These are phyloP conservation scores for Alaudala cheleensis DNA, from an alignment of 2,113 vertebrate species.

Conservation along the genomic window DNA sequence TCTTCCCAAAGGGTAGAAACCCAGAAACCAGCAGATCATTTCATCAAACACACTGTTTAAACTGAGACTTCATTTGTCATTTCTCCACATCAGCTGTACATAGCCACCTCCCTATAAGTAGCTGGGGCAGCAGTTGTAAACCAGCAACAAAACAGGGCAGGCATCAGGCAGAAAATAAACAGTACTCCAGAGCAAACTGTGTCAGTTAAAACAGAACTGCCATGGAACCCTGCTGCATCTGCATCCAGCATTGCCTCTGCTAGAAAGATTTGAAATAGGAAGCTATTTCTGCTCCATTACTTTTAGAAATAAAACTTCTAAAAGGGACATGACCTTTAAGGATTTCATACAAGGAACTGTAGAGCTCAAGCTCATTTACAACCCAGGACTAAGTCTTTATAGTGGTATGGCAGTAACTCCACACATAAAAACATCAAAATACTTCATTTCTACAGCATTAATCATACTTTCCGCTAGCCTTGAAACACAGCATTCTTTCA, in stretches of 20 bases:
- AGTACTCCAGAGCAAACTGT: background rate
- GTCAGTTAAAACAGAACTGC: background rate
- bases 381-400: background rate
- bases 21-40: background rate
- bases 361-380: constrained; percentile 1
- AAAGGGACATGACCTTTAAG: constrained; percentile 10
- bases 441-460: constrained; percentile 43
- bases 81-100: background rate
- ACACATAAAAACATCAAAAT: constrained; percentile 17
- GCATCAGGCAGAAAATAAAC: background rate
- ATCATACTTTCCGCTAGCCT: constrained; percentile 19
- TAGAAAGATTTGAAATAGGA: constrained; percentile 65
- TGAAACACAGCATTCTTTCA: constrained; percentile 38
- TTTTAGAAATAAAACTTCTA: constrained; percentile 10
- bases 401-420: background rate
- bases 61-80: background rate
- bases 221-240: background rate
- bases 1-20: background rate
- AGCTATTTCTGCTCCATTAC: constrained; percentile 4
- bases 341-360: background rate
- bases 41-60: background rate
- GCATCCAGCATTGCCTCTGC: constrained; percentile 6
- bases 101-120: background rate
- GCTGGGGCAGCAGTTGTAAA: background rate
- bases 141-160: background rate